Evolutionary conservation across 2,888 invertebrate genomes (phyloP), one percentile per base, ranked within the genome.

Genomic region (Conops quadrifasciatus): DNA sequence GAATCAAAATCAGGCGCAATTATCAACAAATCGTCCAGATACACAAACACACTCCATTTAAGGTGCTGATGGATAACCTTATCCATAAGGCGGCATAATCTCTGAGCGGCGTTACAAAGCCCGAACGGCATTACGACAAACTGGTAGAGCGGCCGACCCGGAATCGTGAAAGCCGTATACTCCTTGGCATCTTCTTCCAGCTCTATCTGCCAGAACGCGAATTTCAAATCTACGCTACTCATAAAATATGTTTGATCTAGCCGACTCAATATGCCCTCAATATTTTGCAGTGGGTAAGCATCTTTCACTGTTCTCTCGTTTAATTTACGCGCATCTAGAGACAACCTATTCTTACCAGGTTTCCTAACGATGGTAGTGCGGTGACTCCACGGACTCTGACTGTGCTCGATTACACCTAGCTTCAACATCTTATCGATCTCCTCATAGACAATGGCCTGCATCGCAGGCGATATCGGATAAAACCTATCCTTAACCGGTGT

Each of bases 401-500:
- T 80, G 16, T 75, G 76, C 60, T 81, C 80, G 0, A 82, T 75
- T 0, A 82, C 74, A 7, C 75, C 78, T 3, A 74, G 66, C 2
- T 62, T 65, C 16, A 81, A 43, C 80, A 82, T 81, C 16, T 28
- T 59, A 30, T 59, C 59, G 13, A 59, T 16, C 30, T 59, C 59
- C 26, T 59, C 59, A 4, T 30, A 59, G 1, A 59, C 28, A 2
- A 59, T 30, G 2, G 30, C 13, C 30, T 59, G 59, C 16, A 59
- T 13, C 0, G 59, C 59, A 2, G 59, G 59, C 2, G 59, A 74
- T n/a, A 68, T 68, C 16, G 71, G 74, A 58, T 72, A 77, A 26
- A 72, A 71, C 0, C 71, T 70, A 43, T 73, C 71, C 64, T 71
- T 75, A 11, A 71, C 56, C 0, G 75, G 75, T 11, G n/a, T 21